phyloP scores from a whole-genome alignment of 2,888 invertebrate genomes.

The Pandemis corylana region DNA sequence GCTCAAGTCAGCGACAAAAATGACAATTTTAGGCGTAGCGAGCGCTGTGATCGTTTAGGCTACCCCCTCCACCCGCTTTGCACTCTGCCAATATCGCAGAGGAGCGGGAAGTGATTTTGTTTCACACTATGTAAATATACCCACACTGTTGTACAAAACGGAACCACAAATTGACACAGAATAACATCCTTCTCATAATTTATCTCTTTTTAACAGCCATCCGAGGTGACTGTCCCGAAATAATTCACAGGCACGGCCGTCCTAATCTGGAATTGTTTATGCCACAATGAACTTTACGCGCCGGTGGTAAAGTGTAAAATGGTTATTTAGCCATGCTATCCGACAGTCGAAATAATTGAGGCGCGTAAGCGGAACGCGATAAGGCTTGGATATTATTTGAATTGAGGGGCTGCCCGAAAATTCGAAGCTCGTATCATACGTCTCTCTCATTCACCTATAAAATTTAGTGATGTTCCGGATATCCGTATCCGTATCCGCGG shows the following conservation, averaged over 20 bases:
- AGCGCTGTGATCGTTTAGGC: no score
- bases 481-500: no score
- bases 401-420: background rate
- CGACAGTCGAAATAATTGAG: conserved; percentile 29
- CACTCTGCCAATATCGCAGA: no score
- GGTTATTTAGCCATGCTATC: conserved; percentile 1
- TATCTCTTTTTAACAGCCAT: conserved; percentile 1
- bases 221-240: background rate
- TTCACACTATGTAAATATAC: no score
- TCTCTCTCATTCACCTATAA: no score
- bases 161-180: background rate
- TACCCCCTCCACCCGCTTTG: no score
- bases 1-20: no score
- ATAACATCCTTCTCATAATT: conserved; percentile 8
- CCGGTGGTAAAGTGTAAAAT: conserved; percentile 9
- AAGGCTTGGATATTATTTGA: conserved; percentile 16
- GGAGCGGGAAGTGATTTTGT: no score
- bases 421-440: no score
- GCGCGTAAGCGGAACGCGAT: conserved; percentile 14
- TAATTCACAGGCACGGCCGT: background rate
- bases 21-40: no score
- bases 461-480: no score
- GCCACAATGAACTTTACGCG: conserved; percentile 11
- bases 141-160: background rate
- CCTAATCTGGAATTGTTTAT: conserved; percentile 9